Evolutionary conservation across 2,888 invertebrate genomes (phyloP).

Genomic region (Leucania comma): DNA sequence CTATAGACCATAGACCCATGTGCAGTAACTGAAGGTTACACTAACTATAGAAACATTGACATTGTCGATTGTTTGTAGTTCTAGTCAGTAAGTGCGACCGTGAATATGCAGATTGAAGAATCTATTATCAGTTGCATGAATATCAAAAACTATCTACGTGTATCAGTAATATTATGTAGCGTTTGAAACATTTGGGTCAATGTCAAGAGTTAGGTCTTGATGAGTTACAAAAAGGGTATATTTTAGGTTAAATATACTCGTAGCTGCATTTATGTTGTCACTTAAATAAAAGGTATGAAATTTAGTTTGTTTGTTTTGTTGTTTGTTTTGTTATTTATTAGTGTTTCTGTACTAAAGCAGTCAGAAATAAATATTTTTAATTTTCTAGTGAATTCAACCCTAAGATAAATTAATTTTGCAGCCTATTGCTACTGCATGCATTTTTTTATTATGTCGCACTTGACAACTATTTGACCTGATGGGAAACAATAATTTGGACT

Average conservation of each 20-base stretch:
- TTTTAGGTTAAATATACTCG: background rate
- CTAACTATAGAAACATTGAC: slow-evolving; percentile 27
- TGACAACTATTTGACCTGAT: too few relatives aligned
- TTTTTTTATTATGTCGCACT: too few relatives aligned
- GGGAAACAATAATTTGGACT: too few relatives aligned
- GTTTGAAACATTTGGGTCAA: background rate
- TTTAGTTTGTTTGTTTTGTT: too few relatives aligned
- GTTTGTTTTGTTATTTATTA: too few relatives aligned
- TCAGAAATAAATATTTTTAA: too few relatives aligned
- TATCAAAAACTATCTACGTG: slow-evolving; percentile 7
- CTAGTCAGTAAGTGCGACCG: slow-evolving; percentile 2
- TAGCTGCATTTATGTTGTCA: too few relatives aligned
- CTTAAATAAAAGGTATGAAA: too few relatives aligned
- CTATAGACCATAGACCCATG: background rate
- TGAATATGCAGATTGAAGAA: slow-evolving; percentile 24
- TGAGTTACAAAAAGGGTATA: background rate
- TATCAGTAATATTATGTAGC: background rate
- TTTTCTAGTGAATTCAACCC: too few relatives aligned
- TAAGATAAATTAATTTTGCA: too few relatives aligned
- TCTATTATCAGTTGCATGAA: slow-evolving; percentile 21
- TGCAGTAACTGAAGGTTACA: slow-evolving; percentile 9
- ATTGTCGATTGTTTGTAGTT: slow-evolving; percentile 30
- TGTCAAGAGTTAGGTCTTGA: background rate
- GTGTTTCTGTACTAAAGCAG: too few relatives aligned
- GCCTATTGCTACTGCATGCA: too few relatives aligned